Conservation (phyloP, 2,113 vertebrate genomes). For the Geococcyx californianus region DNA sequence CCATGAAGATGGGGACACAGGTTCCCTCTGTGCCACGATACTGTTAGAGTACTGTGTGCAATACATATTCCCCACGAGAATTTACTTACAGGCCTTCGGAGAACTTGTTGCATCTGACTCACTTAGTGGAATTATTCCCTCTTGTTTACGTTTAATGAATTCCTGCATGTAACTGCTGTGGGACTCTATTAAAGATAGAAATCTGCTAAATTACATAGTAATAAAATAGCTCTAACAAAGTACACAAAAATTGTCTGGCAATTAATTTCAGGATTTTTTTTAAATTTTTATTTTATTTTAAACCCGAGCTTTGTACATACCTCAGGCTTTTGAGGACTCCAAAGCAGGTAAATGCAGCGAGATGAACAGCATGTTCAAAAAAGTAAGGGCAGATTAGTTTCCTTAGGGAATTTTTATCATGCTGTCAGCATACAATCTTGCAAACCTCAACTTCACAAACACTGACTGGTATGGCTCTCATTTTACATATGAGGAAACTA, state of each 20-base stretch:
- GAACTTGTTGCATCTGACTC: background rate
- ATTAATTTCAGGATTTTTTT: background rate
- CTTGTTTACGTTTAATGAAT: background rate
- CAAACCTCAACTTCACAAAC: background rate
- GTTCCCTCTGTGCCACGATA: background rate
- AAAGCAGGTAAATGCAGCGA: background rate
- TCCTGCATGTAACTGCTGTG: background rate
- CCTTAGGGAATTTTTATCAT: background rate
- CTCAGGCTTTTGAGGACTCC: background rate
- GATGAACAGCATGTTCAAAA: background rate
- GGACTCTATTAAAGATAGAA: background rate
- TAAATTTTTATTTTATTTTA: background rate
- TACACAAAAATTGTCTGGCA: background rate
- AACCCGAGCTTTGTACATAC: background rate
- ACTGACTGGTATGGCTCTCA: background rate
- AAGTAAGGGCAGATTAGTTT: background rate
- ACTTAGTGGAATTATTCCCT: background rate
- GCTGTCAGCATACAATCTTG: background rate
- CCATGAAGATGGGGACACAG: background rate
- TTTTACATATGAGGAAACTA: background rate
- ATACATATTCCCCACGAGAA: background rate
- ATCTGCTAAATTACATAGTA: background rate
- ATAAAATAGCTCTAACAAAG: background rate
- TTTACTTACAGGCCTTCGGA: background rate
- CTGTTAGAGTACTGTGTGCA: background rate